Conservation (phyloP, 2,888 invertebrate genomes). For the Eledona agricola region DNA sequence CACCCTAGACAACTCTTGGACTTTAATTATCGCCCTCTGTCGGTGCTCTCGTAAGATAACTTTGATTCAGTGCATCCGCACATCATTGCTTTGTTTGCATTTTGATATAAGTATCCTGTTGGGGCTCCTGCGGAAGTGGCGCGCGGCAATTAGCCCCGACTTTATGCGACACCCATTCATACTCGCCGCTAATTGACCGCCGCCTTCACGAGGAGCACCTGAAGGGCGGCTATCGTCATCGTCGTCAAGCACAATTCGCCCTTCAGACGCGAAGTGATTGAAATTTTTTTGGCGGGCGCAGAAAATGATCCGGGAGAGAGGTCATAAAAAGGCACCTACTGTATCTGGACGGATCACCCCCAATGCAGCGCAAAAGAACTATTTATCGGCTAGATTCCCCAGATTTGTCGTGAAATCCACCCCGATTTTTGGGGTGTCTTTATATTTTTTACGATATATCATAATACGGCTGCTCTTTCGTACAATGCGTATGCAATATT, state of each 20-base stretch:
- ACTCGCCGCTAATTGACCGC: too few species aligned
- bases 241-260: too few species aligned
- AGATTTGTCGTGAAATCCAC: conserved; percentile 57
- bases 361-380: conserved; percentile 44
- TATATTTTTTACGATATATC: conserved; percentile 62
- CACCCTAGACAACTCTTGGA: conserved; percentile 59
- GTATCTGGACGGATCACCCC: conserved; percentile 42
- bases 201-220: too few species aligned
- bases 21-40: conserved; percentile 62
- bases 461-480: conserved; percentile 58
- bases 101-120: conserved; percentile 34
- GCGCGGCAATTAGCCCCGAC: conserved; percentile 17
- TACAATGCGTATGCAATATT: conserved; percentile 62
- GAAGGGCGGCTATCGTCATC: too few species aligned
- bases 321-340: conserved; percentile 26
- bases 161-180: conserved; percentile 18
- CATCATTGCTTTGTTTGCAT: conserved; percentile 33
- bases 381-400: conserved; percentile 53
- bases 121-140: conserved; percentile 24
- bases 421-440: conserved; percentile 54
- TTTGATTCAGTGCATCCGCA: conserved; percentile 49
- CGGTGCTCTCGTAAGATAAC: conserved; percentile 58
- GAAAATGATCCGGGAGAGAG: too few species aligned
- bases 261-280: too few species aligned
- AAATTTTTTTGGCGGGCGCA: too few species aligned